Percentiles rank a stretch among this genome's conserved stretches.
Conservation (phyloP, 2,797 vertebrate genomes). For the Melanotaenia boesemani region DNA sequence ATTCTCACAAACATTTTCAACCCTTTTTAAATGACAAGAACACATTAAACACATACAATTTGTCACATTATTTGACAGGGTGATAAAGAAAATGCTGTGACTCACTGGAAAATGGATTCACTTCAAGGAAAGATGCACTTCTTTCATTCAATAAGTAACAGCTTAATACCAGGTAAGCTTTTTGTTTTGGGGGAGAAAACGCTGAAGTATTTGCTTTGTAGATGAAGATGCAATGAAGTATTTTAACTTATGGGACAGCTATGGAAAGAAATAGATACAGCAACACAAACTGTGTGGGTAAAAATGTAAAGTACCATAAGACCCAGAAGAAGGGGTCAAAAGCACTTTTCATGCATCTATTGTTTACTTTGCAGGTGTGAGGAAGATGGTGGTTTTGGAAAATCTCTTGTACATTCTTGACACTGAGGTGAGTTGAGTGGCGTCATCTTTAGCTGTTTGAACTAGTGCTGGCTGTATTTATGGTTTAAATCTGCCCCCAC, state of each 20-base stretch:
- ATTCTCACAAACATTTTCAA: not conserved
- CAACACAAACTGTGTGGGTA: not conserved
- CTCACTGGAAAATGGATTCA: conserved; percentile 87
- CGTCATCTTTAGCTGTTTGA: not conserved
- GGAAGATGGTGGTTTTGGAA: conserved; percentile 89
- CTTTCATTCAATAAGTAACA: conserved; percentile 79
- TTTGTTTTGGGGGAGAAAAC: not conserved
- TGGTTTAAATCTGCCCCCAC: not conserved
- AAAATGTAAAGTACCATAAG: not conserved
- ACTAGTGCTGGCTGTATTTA: not conserved
- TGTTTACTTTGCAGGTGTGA: conserved; percentile 83
- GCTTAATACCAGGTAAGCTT: conserved; percentile 83
- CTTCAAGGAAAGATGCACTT: conserved; percentile 76
- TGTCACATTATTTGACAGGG: conserved; percentile 78
- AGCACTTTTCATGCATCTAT: not conserved
- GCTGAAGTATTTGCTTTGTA: not conserved
- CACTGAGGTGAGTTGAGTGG: conserved; percentile 83
- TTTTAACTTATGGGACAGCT: not conserved
- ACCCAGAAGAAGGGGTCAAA: not conserved
- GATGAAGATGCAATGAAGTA: not conserved
- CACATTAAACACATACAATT: not conserved
- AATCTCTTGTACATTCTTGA: conserved; percentile 91
- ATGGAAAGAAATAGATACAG: not conserved
- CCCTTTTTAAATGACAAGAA: not conserved
- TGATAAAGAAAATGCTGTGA: conserved; percentile 81